These are phyloP conservation scores for Hippocampus barbouri DNA, from an alignment of 2,113 vertebrate species.

Conservation along the genomic window DNA sequence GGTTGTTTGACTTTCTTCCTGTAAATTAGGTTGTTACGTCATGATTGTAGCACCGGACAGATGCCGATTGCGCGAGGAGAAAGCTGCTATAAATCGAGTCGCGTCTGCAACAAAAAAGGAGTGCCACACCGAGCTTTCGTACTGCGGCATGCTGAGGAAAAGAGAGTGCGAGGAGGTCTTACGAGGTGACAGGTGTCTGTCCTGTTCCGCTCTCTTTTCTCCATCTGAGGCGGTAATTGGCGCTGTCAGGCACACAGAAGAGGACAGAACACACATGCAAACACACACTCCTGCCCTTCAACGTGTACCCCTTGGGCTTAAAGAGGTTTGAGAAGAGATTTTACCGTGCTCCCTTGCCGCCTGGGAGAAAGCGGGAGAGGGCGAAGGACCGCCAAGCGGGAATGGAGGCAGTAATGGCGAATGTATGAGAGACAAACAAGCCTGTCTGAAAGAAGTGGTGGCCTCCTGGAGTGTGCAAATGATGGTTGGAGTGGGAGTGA, in stretches of 20 bases:
- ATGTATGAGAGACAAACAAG: conserved; percentile 30
- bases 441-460: conserved; percentile 5
- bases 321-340: conserved; percentile 48
- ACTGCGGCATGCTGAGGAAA: conserved; percentile 21
- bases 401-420: conserved; percentile 38
- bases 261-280: conserved; percentile 49
- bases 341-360: conserved; percentile 44
- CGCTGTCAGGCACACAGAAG: conserved; percentile 62
- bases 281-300: conserved; percentile 55
- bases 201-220: conserved; percentile 47
- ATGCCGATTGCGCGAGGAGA: conserved; percentile 19
- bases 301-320: conserved; percentile 43
- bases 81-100: conserved; percentile 30
- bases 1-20: conserved; percentile 37
- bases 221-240: conserved; percentile 68
- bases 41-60: conserved; percentile 1
- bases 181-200: conserved; percentile 65
- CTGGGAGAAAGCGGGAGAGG: conserved; percentile 49
- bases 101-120: conserved; percentile 14
- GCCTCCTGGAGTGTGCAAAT: conserved; percentile 30
- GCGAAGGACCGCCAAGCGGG: conserved; percentile 31
- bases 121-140: conserved; percentile 53
- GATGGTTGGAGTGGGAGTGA: conserved; percentile 19
- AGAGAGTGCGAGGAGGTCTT: conserved; percentile 41
- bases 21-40: conserved; percentile 17